Conservation (phyloP, 2,113 vertebrate species). For the Eretmodus cyanostictus region DNA sequence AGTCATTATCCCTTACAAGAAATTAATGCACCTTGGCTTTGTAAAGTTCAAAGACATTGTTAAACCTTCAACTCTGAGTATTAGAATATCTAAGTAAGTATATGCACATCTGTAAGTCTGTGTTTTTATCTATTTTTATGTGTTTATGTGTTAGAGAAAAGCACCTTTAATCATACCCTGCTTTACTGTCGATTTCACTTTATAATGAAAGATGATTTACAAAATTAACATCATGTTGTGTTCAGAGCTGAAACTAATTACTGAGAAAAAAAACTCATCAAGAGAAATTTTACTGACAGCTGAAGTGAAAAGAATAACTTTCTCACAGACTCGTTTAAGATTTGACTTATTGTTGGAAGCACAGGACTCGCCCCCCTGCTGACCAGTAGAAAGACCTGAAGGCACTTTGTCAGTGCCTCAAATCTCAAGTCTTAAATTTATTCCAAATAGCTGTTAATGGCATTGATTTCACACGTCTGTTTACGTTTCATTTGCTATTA, state of each 20-base stretch:
- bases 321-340: neutral
- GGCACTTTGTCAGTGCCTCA: neutral
- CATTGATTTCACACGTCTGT: neutral
- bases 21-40: neutral
- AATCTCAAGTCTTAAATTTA: neutral
- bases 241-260: neutral
- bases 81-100: neutral
- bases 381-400: neutral
- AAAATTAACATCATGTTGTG: neutral
- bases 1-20: neutral
- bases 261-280: neutral
- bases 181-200: neutral
- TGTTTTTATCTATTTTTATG: neutral
- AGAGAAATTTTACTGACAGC: neutral
- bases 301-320: neutral
- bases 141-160: neutral
- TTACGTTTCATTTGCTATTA: neutral
- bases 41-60: neutral
- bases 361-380: fast-evolving
- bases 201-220: neutral
- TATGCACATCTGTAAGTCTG: neutral
- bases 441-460: neutral
- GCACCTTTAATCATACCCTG: neutral
- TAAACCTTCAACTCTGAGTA: neutral
- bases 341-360: neutral